Evolutionary conservation across 2,888 invertebrate species (phyloP).

Genomic region (Nephrocerus scutellatus): DNA sequence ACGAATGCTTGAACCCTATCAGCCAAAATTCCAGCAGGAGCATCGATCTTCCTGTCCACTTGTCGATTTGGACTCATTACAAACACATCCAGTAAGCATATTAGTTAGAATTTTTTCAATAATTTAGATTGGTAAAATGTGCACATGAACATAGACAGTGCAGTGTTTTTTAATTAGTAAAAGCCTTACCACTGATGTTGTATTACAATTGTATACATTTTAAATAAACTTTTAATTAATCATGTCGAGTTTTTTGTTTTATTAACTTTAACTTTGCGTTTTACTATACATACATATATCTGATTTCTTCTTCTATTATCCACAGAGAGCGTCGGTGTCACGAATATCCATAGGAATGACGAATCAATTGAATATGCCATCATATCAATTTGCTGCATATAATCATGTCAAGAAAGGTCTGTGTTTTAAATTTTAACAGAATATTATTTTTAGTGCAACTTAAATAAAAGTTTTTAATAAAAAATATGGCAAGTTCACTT

Average conservation of each 20-base stretch:
- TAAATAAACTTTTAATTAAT: background rate
- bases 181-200: background rate
- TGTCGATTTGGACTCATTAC: slow-evolving; percentile 49
- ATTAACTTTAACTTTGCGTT: background rate
- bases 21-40: slow-evolving; percentile 81
- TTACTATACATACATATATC: background rate
- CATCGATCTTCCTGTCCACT: slow-evolving; percentile 72
- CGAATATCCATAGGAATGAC: slow-evolving; percentile 47
- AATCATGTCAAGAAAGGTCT: slow-evolving; percentile 42
- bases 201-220: no score
- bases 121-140: no score
- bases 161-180: slow-evolving; percentile 1
- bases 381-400: slow-evolving; percentile 43
- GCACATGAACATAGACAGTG: no score
- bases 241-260: slow-evolving; percentile 2
- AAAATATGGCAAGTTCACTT: slow-evolving; percentile 26
- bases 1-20: slow-evolving; percentile 84
- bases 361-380: slow-evolving; percentile 44
- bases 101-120: slow-evolving; percentile 1
- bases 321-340: slow-evolving; percentile 47
- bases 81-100: slow-evolving; percentile 40
- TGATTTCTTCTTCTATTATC: slow-evolving; percentile 3
- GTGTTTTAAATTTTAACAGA: background rate
- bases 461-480: background rate
- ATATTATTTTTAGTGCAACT: background rate